These are phyloP conservation scores for Trichogramma dendrolimi DNA, from an alignment of 2,888 invertebrate species.

Conservation along the genomic window DNA sequence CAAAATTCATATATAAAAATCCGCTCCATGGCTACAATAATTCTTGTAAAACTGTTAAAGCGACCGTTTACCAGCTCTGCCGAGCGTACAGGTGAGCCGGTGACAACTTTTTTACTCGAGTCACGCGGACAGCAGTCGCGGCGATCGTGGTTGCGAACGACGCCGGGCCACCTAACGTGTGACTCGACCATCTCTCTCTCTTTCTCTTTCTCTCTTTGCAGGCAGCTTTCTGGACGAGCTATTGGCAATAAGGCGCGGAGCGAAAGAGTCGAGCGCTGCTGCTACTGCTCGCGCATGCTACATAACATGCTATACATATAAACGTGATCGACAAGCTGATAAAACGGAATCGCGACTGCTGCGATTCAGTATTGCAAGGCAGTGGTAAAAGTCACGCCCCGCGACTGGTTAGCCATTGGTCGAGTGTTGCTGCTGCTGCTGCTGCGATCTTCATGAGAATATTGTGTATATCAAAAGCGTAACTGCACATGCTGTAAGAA, in stretches of 20 bases:
- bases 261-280: no score
- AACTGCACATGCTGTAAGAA: background rate
- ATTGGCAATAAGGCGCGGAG: no score
- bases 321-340: conserved; percentile 11
- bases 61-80: no score
- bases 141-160: no score
- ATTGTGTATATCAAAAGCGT: background rate
- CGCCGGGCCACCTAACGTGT: background rate
- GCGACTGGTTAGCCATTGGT: conserved; percentile 11
- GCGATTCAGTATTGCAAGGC: no score
- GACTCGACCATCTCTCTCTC: background rate
- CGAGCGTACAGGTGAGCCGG: no score
- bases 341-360: conserved; percentile 10
- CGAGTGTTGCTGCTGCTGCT: background rate
- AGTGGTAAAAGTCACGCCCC: conserved; percentile 13
- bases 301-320: background rate
- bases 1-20: no score
- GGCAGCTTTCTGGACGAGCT: no score
- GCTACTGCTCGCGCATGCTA: background rate
- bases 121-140: no score
- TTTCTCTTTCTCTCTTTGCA: conserved; percentile 1
- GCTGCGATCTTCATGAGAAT: background rate
- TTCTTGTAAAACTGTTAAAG: no score
- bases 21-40: no score
- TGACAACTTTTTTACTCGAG: no score